Evolutionary conservation across 1,140 invertebrate genomes (phyloP).

Genomic region (Plodia interpunctella): DNA sequence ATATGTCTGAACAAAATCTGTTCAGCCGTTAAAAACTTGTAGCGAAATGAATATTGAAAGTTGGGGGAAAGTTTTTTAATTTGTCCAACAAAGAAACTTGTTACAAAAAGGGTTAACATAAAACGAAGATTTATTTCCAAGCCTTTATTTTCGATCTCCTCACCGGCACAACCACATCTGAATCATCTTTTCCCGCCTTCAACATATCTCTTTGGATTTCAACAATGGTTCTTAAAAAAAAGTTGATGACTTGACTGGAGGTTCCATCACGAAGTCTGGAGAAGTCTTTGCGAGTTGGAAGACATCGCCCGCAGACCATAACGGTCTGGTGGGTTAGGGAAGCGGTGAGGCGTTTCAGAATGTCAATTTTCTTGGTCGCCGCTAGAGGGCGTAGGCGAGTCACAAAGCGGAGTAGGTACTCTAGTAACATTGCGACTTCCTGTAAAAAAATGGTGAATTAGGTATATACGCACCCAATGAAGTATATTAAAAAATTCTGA

Average conservation of each 20-base stretch:
- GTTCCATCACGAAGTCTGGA: slow-evolving; percentile 58
- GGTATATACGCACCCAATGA: too few species aligned
- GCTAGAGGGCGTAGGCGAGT: slow-evolving; percentile 81
- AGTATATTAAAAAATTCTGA: too few species aligned
- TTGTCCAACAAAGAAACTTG: too few species aligned
- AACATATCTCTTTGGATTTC: slow-evolving; percentile 61
- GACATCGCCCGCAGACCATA: slow-evolving; percentile 72
- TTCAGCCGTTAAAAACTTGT: too few species aligned
- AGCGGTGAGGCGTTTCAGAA: slow-evolving; percentile 80
- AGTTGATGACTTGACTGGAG: slow-evolving; percentile 50
- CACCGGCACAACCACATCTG: slow-evolving; percentile 51
- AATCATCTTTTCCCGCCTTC: slow-evolving; percentile 53
- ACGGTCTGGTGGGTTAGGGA: slow-evolving; percentile 82
- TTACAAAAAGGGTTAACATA: not conserved
- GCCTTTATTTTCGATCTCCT: slow-evolving; percentile 58
- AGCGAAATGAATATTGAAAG: too few species aligned
- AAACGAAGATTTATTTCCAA: slow-evolving; percentile 48
- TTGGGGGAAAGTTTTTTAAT: too few species aligned
- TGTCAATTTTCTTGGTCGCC: slow-evolving; percentile 76
- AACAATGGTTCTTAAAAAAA: slow-evolving; percentile 55
- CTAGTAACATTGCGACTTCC: slow-evolving; percentile 81
- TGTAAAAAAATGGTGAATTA: slow-evolving; percentile 53
- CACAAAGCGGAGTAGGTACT: slow-evolving; percentile 86
- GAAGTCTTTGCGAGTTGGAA: slow-evolving; percentile 70
- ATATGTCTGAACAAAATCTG: too few species aligned